Conservation (phyloP, 2,113 vertebrate genomes). For the Psophia crepitans region DNA sequence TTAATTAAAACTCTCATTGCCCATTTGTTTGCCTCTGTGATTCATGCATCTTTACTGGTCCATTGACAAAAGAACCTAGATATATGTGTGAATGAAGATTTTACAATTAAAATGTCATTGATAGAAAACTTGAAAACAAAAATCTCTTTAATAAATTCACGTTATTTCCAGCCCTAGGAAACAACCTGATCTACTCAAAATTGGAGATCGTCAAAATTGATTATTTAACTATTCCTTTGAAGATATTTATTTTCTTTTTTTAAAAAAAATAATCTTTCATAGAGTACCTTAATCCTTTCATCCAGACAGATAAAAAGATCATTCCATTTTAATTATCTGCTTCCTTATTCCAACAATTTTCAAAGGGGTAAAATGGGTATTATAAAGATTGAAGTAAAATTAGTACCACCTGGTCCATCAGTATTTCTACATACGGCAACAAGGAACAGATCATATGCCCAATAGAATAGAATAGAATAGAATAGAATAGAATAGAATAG, state of each 20-base stretch:
- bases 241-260: neutral
- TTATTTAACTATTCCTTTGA: neutral
- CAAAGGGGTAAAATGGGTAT: neutral
- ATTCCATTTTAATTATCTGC: neutral
- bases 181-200: neutral
- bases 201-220: neutral
- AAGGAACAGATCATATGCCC: neutral
- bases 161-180: neutral
- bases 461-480: too few species aligned
- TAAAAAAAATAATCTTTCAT: neutral
- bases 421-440: neutral
- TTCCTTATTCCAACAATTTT: neutral
- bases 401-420: neutral
- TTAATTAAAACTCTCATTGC: conserved; percentile 48
- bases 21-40: neutral
- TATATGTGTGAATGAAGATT: neutral
- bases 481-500: too few species aligned
- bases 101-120: neutral
- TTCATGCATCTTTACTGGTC: neutral
- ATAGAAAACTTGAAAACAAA: neutral
- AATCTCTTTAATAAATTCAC: neutral
- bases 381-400: neutral
- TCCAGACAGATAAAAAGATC: neutral
- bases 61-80: neutral
- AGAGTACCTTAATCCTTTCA: neutral